A percentile compares a stretch with the other conserved stretches of the same genome.
Conservation (phyloP, 2,797 vertebrate genomes). For the Amblyopsis hoosieri region DNA sequence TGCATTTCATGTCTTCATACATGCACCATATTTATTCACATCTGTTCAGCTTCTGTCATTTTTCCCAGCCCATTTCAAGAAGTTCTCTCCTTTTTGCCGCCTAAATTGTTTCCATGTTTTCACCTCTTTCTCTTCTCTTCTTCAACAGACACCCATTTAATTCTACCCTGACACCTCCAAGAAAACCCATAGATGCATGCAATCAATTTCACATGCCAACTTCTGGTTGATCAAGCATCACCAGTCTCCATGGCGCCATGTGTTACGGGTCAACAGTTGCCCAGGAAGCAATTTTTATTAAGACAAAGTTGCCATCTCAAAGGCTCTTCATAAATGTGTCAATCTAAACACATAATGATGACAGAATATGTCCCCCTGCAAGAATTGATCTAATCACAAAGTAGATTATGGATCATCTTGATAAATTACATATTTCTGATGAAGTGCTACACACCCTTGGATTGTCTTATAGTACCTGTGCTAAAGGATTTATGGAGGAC, state of each 20-base stretch:
- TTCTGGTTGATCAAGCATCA: constrained; percentile 62
- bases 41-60: constrained; percentile 61
- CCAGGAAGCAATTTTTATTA: constrained; percentile 63
- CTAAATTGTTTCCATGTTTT: constrained; percentile 12
- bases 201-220: constrained; percentile 66
- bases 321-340: constrained; percentile 68
- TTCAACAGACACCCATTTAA: constrained; percentile 37
- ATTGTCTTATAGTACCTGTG: neutral
- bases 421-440: constrained; percentile 47
- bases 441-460: constrained; percentile 39
- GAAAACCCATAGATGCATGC: constrained; percentile 39
- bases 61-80: constrained; percentile 43
- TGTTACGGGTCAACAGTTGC: constrained; percentile 68
- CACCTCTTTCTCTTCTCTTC: constrained; percentile 8
- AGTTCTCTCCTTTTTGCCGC: constrained; percentile 5
- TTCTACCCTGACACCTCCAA: constrained; percentile 57
- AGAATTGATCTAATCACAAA: constrained; percentile 29
- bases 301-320: constrained; percentile 60
- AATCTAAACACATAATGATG: constrained; percentile 54
- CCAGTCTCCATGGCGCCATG: constrained; percentile 46
- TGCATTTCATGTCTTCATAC: constrained; percentile 53
- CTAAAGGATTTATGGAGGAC: neutral
- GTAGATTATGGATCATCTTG: constrained; percentile 46
- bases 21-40: constrained; percentile 65
- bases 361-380: constrained; percentile 48